Conservation (phyloP, 2,113 vertebrate genomes). For the Pomatorhinus ruficollis region DNA sequence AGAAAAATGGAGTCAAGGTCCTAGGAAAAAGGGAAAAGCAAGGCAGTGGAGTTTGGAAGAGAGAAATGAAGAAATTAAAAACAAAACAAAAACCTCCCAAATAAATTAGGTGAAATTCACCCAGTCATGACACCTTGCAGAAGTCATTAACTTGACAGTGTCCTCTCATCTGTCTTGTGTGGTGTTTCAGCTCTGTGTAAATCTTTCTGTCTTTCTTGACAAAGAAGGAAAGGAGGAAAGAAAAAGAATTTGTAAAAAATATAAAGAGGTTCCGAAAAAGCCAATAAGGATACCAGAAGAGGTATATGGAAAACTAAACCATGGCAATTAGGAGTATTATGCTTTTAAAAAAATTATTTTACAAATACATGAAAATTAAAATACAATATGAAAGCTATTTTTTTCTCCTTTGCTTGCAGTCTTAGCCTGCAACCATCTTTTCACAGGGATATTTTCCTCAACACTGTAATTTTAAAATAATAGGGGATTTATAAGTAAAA, state of each 20-base stretch:
- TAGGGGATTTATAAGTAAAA: background rate
- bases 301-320: background rate
- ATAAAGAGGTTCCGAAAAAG: background rate
- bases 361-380: background rate
- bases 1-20: background rate
- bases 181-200: background rate
- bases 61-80: background rate
- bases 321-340: background rate
- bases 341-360: background rate
- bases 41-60: background rate
- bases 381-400: background rate
- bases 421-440: background rate
- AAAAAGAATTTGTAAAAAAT: background rate
- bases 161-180: background rate
- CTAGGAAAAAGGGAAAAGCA: background rate
- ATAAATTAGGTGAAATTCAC: background rate
- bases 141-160: background rate
- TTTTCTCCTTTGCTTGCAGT: background rate
- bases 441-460: background rate
- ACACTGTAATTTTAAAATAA: background rate
- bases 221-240: background rate
- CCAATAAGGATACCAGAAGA: background rate
- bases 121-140: background rate
- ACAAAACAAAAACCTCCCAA: rapidly evolving
- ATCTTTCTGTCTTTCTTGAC: background rate